Evolutionary conservation across 2,113 vertebrate genomes (phyloP).

Genomic region (Myrmecophaga tridactyla): DNA sequence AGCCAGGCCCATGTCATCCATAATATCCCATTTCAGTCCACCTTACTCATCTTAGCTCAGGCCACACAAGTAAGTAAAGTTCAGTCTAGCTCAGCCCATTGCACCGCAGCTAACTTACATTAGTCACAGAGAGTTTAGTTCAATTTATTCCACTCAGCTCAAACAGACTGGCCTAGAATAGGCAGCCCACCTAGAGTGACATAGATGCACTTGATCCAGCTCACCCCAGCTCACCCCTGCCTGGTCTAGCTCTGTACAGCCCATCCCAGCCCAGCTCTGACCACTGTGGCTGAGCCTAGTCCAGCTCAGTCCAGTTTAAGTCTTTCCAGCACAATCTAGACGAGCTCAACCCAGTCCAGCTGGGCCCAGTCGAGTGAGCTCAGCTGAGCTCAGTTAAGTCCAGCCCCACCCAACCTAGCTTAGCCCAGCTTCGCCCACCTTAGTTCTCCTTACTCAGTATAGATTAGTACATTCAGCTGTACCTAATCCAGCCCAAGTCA

Average conservation of each 20-base stretch:
- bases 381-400: not conserved
- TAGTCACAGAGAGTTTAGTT: too few species aligned
- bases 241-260: not conserved
- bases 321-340: too few species aligned
- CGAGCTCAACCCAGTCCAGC: not conserved
- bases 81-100: not conserved
- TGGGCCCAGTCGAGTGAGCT: not conserved
- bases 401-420: not conserved
- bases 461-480: too few species aligned
- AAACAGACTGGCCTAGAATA: not conserved
- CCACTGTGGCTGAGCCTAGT: not conserved
- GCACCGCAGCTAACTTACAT: not conserved
- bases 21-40: not conserved
- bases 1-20: not conserved
- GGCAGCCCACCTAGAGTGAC: not conserved
- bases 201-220: fast-evolving
- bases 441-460: too few species aligned
- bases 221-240: not conserved
- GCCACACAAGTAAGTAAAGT: not conserved
- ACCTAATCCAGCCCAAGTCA: not conserved
- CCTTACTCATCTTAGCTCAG: not conserved
- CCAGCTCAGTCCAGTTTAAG: not conserved
- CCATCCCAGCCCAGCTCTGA: too few species aligned
- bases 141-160: fast-evolving
- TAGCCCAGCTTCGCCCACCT: too few species aligned